A percentile compares a stretch with the other conserved stretches of the same genome.
Evolutionary conservation across 1,140 invertebrate species (phyloP).

Genomic region (Brachionus angularis): DNA sequence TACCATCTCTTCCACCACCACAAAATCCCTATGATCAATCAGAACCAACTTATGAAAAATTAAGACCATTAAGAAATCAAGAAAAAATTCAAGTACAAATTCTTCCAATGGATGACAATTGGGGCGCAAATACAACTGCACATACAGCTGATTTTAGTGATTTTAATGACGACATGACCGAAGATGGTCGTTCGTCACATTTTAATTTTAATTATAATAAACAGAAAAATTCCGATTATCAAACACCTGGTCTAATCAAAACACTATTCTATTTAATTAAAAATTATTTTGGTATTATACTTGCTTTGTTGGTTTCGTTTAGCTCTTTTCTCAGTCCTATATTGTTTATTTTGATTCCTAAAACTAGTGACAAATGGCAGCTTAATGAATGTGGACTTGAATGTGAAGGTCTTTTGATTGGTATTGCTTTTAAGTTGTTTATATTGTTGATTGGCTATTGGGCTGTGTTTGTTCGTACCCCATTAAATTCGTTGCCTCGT

Average conservation of each 20-base stretch:
- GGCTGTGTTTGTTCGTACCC: slow-evolving; percentile 65
- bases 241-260: not conserved
- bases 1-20: slow-evolving; percentile 5
- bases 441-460: slow-evolving; percentile 85
- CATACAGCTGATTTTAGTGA: slow-evolving; percentile 21
- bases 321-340: slow-evolving; percentile 5
- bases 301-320: not conserved
- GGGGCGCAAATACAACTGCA: slow-evolving; percentile 35
- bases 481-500: slow-evolving; percentile 76
- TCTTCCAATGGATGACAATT: slow-evolving; percentile 41
- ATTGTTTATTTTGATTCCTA: slow-evolving; percentile 1
- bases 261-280: not conserved
- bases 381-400: slow-evolving; percentile 69
- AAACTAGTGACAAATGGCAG: slow-evolving; percentile 44
- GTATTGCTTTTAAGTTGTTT: slow-evolving; percentile 82
- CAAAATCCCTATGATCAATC: not conserved
- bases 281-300: not conserved
- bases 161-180: slow-evolving; percentile 42
- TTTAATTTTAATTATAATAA: not conserved
- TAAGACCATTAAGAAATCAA: not conserved
- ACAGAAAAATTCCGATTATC: not conserved
- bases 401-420: slow-evolving; percentile 81
- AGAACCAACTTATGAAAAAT: slow-evolving; percentile 12
- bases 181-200: slow-evolving; percentile 19
- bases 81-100: slow-evolving; percentile 34